phyloP scores from a whole-genome alignment of 2,113 vertebrate genomes.

The Grantiella picta region DNA sequence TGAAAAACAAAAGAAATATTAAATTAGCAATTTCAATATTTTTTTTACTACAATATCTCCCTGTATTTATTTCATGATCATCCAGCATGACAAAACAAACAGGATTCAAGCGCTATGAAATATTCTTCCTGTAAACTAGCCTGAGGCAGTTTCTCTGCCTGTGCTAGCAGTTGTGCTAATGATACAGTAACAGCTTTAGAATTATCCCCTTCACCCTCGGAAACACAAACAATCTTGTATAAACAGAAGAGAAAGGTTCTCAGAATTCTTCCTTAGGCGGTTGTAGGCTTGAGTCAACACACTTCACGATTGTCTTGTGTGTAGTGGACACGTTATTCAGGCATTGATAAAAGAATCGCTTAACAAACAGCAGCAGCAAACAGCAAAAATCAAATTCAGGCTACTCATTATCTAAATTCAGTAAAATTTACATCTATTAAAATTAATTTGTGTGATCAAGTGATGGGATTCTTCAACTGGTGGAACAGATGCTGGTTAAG shows the following conservation, averaged over 20 bases:
- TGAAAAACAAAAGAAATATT: background rate
- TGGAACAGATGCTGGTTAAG: background rate
- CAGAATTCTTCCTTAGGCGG: background rate
- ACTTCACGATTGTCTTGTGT: background rate
- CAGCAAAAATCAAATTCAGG: background rate
- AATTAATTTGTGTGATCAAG: background rate
- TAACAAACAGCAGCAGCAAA: background rate
- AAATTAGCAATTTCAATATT: background rate
- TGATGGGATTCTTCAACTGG: background rate
- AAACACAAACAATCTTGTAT: background rate
- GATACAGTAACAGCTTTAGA: background rate
- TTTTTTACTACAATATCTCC: background rate
- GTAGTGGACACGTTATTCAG: background rate
- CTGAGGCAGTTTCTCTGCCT: constrained; percentile 7
- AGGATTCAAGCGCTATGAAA: background rate
- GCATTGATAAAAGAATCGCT: background rate
- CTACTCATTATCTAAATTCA: background rate
- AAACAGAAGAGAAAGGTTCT: background rate
- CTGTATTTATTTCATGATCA: background rate
- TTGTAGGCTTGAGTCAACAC: background rate
- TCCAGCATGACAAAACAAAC: background rate
- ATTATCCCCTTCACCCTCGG: background rate
- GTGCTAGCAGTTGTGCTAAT: background rate
- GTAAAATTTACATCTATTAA: background rate
- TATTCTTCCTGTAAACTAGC: background rate